Evolutionary conservation across 1,140 invertebrate genomes (phyloP), one percentile per base, ranked within the genome.

Genomic region (Rhyacophila brunnea): DNA sequence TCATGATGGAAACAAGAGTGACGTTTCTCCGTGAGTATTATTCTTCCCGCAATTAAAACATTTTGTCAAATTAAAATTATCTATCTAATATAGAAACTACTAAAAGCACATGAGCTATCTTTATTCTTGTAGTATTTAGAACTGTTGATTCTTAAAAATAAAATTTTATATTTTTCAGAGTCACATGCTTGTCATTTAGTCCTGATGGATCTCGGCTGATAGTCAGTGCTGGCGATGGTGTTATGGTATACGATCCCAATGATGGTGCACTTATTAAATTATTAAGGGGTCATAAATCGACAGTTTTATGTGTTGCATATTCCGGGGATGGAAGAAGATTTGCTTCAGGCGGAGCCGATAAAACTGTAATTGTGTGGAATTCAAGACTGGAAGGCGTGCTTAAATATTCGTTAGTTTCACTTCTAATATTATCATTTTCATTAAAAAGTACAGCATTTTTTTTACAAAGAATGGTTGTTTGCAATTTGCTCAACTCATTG

Each of bases 311-410:
- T 70, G 89, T 99, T 1, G 86, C 87, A 28, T 99, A 97, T 79
- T 88, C 95, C 1, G 87, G 82, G 67, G 96, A 99, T 86, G 96
- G 96, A 0, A 95, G 96, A 73, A 86, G 92, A 67, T 99, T 99
- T 85, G 96, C 97, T 1, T 98, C 95, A 48, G 97, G 97, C 11
- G 90, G 93, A 68, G 90, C 93, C 5, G 97, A 99, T 74, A 98
- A 98, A 81, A 90, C 90, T 78, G 96, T 99, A 40, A 99, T 99
- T 54, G 95, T 99, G 63, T 99, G 97, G 97, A 96, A 92, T 11
- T 89, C 88, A 34, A 96, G 97, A 79, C 81, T 99, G 60, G 96
- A 99, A 83, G 96, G 95, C 19, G 87, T 97, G 67, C 80, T 99
- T 7, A 98, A 98, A 83, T 99, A 98, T 77, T 90, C 91, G 93